Conservation (phyloP, 2,888 invertebrate species). For the Magallana nippona region DNA sequence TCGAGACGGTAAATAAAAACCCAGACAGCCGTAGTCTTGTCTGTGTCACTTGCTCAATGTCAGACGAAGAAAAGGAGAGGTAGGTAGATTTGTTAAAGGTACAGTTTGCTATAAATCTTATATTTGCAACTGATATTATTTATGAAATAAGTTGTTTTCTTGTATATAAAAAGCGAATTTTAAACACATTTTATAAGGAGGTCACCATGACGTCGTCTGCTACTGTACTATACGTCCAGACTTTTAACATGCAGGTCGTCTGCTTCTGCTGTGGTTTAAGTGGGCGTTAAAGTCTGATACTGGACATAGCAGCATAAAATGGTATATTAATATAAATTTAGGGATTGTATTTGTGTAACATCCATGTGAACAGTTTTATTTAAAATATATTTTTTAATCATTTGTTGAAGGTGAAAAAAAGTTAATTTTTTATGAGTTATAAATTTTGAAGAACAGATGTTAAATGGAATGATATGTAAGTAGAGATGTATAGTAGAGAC, state of each 20-base stretch:
- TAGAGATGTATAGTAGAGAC: too few relatives aligned
- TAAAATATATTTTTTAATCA: background rate
- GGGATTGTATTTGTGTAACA: too few relatives aligned
- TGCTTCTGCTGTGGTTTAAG: background rate
- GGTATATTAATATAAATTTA: background rate
- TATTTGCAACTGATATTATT: too few relatives aligned
- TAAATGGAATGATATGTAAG: too few relatives aligned
- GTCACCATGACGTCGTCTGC: constrained; percentile 18
- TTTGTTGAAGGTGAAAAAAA: too few relatives aligned
- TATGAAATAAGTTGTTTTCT: too few relatives aligned
- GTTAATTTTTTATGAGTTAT: too few relatives aligned
- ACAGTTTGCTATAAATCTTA: too few relatives aligned
- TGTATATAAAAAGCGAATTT: too few relatives aligned
- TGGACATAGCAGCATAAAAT: background rate
- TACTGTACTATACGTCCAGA: background rate
- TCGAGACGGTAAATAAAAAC: constrained; percentile 38
- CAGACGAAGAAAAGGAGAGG: background rate
- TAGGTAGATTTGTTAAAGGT: background rate
- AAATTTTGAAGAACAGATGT: too few relatives aligned
- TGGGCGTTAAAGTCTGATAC: background rate
- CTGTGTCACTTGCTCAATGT: constrained; percentile 27
- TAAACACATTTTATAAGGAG: background rate
- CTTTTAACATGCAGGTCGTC: constrained; percentile 4
- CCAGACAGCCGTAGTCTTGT: constrained; percentile 39
- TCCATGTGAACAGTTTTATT: background rate